Evolutionary conservation across 2,797 vertebrate genomes (phyloP).

Genomic region (Gymnodraco acuticeps): DNA sequence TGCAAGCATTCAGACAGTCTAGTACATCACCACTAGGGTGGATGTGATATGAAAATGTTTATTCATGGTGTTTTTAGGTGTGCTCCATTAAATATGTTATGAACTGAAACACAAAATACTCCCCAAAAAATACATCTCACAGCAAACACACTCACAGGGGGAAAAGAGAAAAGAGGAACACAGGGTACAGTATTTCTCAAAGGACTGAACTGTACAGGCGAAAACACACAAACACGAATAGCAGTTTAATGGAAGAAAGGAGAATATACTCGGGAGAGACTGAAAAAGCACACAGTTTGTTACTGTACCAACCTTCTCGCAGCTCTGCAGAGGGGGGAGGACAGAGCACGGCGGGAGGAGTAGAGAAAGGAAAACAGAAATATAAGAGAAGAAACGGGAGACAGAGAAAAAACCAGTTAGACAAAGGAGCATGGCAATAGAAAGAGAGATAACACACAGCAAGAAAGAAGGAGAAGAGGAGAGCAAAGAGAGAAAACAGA

Average conservation of each 20-base stretch:
- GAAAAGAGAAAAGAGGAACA: conserved; percentile 13
- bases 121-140: conserved; percentile 36
- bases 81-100: conserved; percentile 73
- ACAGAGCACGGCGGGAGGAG: conserved; percentile 57
- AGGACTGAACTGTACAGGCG: conserved; percentile 47
- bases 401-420: conserved; percentile 70
- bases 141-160: conserved; percentile 54
- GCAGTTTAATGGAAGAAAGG: conserved; percentile 63
- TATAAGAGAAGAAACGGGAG: conserved; percentile 86
- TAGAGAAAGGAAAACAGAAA: conserved; percentile 85
- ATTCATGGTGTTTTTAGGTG: conserved; percentile 73
- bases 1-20: conserved; percentile 55
- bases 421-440: conserved; percentile 62
- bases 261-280: conserved; percentile 55
- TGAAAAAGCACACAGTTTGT: conserved; percentile 58
- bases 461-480: conserved; percentile 18
- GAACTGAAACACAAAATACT: conserved; percentile 63
- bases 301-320: conserved; percentile 99
- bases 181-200: conserved; percentile 40
- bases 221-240: conserved; percentile 62
- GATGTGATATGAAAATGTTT: conserved; percentile 71
- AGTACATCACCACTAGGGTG: conserved; percentile 42
- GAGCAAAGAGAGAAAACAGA: conserved; percentile 45
- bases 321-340: conserved; percentile 77
- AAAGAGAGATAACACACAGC: conserved; percentile 29